Evolutionary conservation across 2,888 invertebrate species (phyloP).

Genomic region (Ectemnius cavifrons): DNA sequence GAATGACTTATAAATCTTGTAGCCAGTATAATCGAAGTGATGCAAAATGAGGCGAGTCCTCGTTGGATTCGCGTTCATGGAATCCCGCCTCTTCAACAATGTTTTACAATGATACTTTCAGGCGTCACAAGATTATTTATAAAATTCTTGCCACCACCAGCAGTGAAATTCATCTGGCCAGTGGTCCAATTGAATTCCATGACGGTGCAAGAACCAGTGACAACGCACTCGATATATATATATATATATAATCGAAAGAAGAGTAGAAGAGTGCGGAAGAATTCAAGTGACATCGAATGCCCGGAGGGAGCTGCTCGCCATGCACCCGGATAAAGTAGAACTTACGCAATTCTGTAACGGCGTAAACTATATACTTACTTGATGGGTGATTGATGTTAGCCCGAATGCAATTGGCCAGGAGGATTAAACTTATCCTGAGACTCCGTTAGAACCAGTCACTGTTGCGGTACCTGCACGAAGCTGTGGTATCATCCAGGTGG

Average conservation of each 20-base stretch:
- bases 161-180: not conserved
- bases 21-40: no score
- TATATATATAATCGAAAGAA: not conserved
- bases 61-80: no score
- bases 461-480: slow-evolving; percentile 10
- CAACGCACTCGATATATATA: not conserved
- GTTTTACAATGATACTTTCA: not conserved
- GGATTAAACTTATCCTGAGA: slow-evolving; percentile 64
- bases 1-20: no score
- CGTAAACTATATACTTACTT: slow-evolving; percentile 56
- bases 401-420: slow-evolving; percentile 61
- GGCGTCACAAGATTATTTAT: slow-evolving; percentile 2
- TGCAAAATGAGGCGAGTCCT: no score
- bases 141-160: not conserved
- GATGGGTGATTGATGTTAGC: slow-evolving; percentile 57
- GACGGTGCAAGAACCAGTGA: not conserved
- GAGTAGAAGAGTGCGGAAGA: not conserved
- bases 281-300: not conserved
- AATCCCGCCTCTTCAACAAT: not conserved
- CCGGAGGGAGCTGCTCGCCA: not conserved
- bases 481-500: slow-evolving; percentile 29
- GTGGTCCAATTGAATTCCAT: not conserved
- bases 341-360: slow-evolving; percentile 56
- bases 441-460: slow-evolving; percentile 43
- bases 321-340: not conserved